These are phyloP conservation scores for Spermophilus dauricus DNA, from an alignment of 2,113 vertebrate genomes.

Conservation along the genomic window DNA sequence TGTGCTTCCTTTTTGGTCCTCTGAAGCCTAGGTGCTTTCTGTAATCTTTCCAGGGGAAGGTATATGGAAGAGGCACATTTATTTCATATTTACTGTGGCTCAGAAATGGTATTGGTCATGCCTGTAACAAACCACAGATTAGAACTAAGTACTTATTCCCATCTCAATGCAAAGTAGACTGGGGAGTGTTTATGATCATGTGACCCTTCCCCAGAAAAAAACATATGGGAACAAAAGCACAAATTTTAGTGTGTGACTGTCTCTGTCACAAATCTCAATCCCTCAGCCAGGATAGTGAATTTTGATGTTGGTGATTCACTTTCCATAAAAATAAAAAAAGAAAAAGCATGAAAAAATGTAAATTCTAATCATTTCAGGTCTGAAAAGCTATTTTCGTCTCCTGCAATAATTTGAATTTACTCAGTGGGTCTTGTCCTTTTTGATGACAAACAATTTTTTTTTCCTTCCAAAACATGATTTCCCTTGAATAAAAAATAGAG, in stretches of 20 bases:
- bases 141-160: background rate
- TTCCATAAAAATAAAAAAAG: slow-evolving; percentile 31
- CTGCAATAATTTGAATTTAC: slow-evolving; percentile 82
- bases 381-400: slow-evolving; percentile 84
- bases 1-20: background rate
- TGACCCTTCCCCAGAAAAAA: background rate
- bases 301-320: slow-evolving; percentile 3
- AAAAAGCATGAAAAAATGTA: slow-evolving; percentile 79
- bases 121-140: background rate
- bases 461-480: slow-evolving; percentile 84
- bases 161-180: background rate
- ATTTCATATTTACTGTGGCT: background rate
- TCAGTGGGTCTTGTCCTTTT: slow-evolving; percentile 80
- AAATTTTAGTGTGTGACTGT: background rate
- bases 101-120: background rate
- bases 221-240: background rate
- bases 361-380: slow-evolving; percentile 81
- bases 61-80: background rate
- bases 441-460: slow-evolving; percentile 86
- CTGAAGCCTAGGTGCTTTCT: background rate
- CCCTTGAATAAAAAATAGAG: slow-evolving; percentile 87
- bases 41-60: background rate
- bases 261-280: background rate
- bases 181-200: background rate
- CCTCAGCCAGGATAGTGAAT: background rate